Evolutionary conservation across 2,888 invertebrate species (phyloP), one percentile per base, ranked within the genome.

Genomic region (Cordylochernes scorpioides): DNA sequence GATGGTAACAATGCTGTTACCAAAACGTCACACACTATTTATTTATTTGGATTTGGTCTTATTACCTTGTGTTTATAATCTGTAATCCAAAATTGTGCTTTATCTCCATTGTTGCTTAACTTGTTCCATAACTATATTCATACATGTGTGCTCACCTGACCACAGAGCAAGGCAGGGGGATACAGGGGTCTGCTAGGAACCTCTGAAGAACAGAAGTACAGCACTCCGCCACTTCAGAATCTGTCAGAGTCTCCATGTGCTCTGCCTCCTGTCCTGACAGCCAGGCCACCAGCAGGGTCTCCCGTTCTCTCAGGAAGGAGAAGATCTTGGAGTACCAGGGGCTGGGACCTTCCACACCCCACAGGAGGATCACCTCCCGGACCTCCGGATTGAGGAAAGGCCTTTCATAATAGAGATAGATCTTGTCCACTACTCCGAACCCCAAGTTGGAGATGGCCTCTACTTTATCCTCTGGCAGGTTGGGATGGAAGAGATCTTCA

Each of bases 251-350:
- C 52, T 88, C 88, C 72, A 86, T 74, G 49, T 70, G 75, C 45
- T 80, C 72, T 7, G 86, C 86, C 47, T 80, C 86, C 44, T 67
- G 70, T 0, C 86, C 66, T 25, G 80, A 80, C 35, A 86, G 63
- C 84, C 86, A 88, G 10, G 77, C 84, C 43, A 74, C 58, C 25
- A 75, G 58, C 5, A 86, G 54, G 5, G 78, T 78, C 42, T 82
- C 82, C 8, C 73, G 65, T 24, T 84, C 62, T 60, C 82, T 82
- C 29, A 77, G 71, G 58, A 86, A 84, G 5, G 84, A 84, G 54
- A 82, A 84, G 41, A 88, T 84, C 53, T 86, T 86, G 46, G 73
- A 70, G 49, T 62, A 78, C 86, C 88, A 88, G n/a, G n/a, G n/a
- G n/a, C n/a, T n/a, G n/a, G n/a, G n/a, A n/a, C n/a, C n/a, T n/a